Base-by-base conservation (phyloP, 2,113 vertebrate genomes). In the Ailuropoda melanoleuca region DNA sequence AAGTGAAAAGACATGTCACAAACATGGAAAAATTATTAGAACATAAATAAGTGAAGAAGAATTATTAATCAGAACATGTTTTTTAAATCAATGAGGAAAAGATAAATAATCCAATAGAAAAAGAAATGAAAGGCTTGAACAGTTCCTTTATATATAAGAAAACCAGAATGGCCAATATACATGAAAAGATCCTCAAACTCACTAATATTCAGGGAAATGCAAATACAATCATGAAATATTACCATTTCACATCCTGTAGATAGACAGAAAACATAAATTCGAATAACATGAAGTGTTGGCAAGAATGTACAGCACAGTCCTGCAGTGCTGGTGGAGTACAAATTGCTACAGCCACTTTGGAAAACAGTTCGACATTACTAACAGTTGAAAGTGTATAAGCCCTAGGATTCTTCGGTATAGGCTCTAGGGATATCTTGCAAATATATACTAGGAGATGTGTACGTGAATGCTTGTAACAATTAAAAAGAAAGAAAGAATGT, bases 131-230 rank as follows among this genome's bases (percentile, higher is more conserved):
- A 86, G 29, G 58, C 37, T 43, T 81, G 31, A 95, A 92, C 2
- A 56, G 70, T 55, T 95, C 34, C 31, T 93, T 81, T 80, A 90
- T n/a, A 68, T n/a, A 43, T 34, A 93, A 93, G 56, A 93, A 90
- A 95, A 81, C 26, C 15, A 64, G 53, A 93, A 58, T 50, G 68
- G 68, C n/a, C 82, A 91, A 88, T 50, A 77, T 21, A 37, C 39
- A 77, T 53, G 26, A 84, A 95, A 96, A 83, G 26, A 95, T 78
- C 39, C 46, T 96, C 39, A 74, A 78, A 77, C 21, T 93, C 70
- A 84, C 21, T 66, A 96, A 95, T 39, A 34, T 34, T 15, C 14
- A 88, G n/a, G 37, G 29, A 62, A 88, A 84, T 84, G 39, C 23
- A 92, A 88, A 58, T 58, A 55, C 39, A 94, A 88, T 90, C 37